Percentiles rank a stretch among this genome's conserved stretches.
Conservation (phyloP, 2,888 invertebrate species). For the Oligia latruncula region DNA sequence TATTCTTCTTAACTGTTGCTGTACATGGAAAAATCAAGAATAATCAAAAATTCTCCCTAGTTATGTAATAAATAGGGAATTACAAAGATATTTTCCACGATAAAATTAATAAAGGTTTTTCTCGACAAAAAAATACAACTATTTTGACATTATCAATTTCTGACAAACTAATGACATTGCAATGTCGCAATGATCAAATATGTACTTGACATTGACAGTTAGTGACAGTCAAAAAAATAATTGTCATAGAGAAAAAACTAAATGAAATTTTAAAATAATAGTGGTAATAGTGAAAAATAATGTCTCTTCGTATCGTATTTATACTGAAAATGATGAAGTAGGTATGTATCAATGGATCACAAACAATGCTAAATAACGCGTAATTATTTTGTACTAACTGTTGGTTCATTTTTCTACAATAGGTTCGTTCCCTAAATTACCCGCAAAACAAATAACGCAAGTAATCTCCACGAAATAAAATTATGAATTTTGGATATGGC, state of each 20-base stretch:
- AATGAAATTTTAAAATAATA: too few relatives aligned
- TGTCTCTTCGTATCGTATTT: background rate
- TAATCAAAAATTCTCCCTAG: background rate
- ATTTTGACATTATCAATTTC: slow-evolving; percentile 16
- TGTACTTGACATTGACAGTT: background rate
- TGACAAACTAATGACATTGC: background rate
- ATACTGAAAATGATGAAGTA: background rate
- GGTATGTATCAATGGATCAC: background rate
- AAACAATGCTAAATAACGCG: background rate
- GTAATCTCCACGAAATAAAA: slow-evolving; percentile 5
- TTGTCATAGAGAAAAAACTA: background rate
- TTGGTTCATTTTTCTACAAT: background rate
- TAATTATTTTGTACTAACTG: background rate
- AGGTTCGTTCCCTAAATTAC: background rate
- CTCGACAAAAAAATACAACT: background rate
- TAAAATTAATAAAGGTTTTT: background rate
- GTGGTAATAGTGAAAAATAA: background rate
- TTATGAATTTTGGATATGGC: slow-evolving; percentile 26
- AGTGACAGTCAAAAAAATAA: background rate
- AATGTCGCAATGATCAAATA: background rate
- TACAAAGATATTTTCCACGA: background rate
- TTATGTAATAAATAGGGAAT: background rate
- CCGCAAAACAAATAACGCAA: background rate
- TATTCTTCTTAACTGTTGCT: slow-evolving; percentile 5
- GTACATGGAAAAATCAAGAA: slow-evolving; percentile 2